Evolutionary conservation across 2,888 invertebrate genomes (phyloP), one percentile per base, ranked within the genome.

Genomic region (Calliopum simillimum): DNA sequence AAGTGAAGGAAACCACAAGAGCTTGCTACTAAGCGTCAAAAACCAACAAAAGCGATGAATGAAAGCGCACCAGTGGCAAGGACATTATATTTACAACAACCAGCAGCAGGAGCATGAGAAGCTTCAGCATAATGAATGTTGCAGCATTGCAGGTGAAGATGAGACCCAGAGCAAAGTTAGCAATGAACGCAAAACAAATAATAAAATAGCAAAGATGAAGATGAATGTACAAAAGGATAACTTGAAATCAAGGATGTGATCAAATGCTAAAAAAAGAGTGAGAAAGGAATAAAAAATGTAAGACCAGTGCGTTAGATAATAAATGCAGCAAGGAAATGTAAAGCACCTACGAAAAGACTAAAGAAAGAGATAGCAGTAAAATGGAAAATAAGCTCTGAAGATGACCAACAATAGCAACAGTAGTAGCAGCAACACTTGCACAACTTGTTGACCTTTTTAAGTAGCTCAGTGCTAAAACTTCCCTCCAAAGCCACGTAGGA

Each of bases 391-490:
- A 53, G 53, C 53, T 53, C 53, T 23, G 14, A 13, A 43, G 61
- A 44, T 46, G 25, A 44, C 13, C 61, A 44, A 13, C 61, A 46
- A 21, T n/a, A n/a, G n/a, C n/a, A n/a, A n/a, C n/a, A n/a, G n/a
- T n/a, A n/a, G 33, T 2, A 33, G 33, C 33, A 33, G 33, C 33
- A 33, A 33, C 8, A 33, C 5, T 8, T 33, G 33, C 0, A 33
- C 46, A 23, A 61, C 61, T 61, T 61, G 61, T 61, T 61, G 61
- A 61, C 61, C 61, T 61, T 44, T 61, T 11, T 11, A 13, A 61
- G 46, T 16, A 61, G 59, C 23, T 61, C 23, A n/a, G 43, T 13
- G 1, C 56, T 13, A 11, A 16, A 33, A 33, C 8, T 33, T 33
- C 33, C 33, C 8, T n/a, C n/a, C n/a, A n/a, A 33, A 33, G 33